Conservation (phyloP, 2,797 vertebrate genomes). For the Botia kubotai region DNA sequence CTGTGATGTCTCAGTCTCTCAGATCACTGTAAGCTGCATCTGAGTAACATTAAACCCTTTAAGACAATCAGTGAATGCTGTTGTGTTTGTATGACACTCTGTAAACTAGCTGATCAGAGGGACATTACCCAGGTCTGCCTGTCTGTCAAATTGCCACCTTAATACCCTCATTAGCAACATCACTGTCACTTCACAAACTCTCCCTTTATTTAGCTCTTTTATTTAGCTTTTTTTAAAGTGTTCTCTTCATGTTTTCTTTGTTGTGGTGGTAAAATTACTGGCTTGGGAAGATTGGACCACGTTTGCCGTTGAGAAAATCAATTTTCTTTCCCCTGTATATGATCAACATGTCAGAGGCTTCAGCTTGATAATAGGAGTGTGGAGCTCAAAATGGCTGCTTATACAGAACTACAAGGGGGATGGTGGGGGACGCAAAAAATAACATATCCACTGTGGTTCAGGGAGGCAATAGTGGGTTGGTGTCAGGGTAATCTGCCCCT, state of each 20-base stretch:
- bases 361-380: slow-evolving; percentile 85
- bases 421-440: slow-evolving; percentile 48
- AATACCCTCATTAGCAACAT: slow-evolving; percentile 82
- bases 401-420: slow-evolving; percentile 73
- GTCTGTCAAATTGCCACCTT: slow-evolving; percentile 71
- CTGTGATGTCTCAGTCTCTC: background rate
- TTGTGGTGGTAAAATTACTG: slow-evolving; percentile 99
- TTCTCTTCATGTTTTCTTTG: no score
- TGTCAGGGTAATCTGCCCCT: slow-evolving; percentile 48
- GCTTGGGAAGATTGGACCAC: slow-evolving; percentile 95
- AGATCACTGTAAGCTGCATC: slow-evolving; percentile 39
- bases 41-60: slow-evolving; percentile 79
- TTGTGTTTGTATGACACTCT: slow-evolving; percentile 69
- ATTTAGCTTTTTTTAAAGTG: no score
- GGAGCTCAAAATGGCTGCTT: slow-evolving; percentile 81
- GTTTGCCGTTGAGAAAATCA: slow-evolving; percentile 95
- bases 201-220: slow-evolving; percentile 72
- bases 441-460: slow-evolving; percentile 66
- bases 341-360: slow-evolving; percentile 90
- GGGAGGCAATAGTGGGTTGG: background rate
- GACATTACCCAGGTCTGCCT: slow-evolving; percentile 13
- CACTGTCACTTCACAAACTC: slow-evolving; percentile 84
- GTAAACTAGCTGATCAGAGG: slow-evolving; percentile 75
- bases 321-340: slow-evolving; percentile 92
- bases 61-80: slow-evolving; percentile 77